Base-by-base conservation (phyloP, 2,113 vertebrate species). In the Triplophysa siluroides region DNA sequence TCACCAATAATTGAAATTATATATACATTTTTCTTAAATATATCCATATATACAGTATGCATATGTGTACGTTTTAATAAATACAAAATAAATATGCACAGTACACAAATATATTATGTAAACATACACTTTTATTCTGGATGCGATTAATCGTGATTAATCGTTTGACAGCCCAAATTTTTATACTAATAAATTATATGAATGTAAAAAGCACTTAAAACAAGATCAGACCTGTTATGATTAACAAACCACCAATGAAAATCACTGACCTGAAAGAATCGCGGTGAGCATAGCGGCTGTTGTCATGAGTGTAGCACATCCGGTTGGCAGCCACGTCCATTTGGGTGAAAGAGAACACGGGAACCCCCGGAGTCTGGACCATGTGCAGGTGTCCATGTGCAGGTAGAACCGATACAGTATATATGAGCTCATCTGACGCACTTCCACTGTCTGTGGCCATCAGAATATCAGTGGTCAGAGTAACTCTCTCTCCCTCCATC, bases 391-490 rank as follows among this genome's bases (percentile, higher is more conserved):
- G 94, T 92, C 96, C 97, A 85, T 92, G 95, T 73, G 89, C 92
- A 83, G 98, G 98, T 86, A 92, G 93, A 83, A 90, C 81, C 1
- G 92, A 92, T 90, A 98, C 89, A 0, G 91, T 88, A 76, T 94
- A 98, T 87, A 96, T 87, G 91, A 98, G 94, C 92, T 96, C 94
- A 90, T 95, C 93, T 41, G 96, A 94, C 87, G 92, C 92, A 82
- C 93, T 94, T 79, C 91, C 91, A 38, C 91, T 92, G 94, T 99
- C 97, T 84, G 93, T 93, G 87, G 95, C 96, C 94, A 93, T 90
- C 90, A 96, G 95, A 92, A 95, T 87, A 93, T 98, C 94, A 84
- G 98, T 97, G 90, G 87, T 96, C 89, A 99, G 94, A 92, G 96
- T 93, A 86, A 96, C 92, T 86, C 95, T 94, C 92, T 97, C 93